Conservation (phyloP, 2,888 invertebrate genomes). For the Pteria penguin region DNA sequence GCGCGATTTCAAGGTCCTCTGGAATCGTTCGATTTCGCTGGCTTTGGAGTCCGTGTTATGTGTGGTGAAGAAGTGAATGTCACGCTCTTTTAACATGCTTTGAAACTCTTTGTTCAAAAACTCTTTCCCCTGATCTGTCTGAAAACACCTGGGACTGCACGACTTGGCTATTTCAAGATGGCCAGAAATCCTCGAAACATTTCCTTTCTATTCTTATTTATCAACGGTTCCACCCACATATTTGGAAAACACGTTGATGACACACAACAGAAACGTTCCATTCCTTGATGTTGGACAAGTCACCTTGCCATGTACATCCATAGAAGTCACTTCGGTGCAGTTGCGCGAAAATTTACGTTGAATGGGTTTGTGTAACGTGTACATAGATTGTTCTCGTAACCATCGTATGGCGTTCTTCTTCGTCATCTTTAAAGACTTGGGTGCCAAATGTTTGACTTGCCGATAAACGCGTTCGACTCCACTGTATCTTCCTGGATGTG, state of each 20-base stretch:
- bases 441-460: no score
- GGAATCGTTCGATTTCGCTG: conserved; percentile 67
- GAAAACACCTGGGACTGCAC: conserved; percentile 45
- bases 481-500: no score
- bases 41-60: conserved; percentile 68
- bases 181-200: conserved; percentile 48
- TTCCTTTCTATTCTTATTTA: conserved; percentile 52
- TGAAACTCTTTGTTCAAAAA: no score
- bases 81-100: conserved; percentile 45
- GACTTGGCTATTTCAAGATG: conserved; percentile 30
- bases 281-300: conserved; percentile 29
- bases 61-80: conserved; percentile 60
- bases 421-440: no score
- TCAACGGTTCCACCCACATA: conserved; percentile 59
- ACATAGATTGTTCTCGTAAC: no score
- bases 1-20: no score
- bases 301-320: conserved; percentile 62
- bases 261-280: conserved; percentile 60
- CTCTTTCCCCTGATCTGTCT: conserved; percentile 58
- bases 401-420: no score
- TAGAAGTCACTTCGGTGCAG: conserved; percentile 45
- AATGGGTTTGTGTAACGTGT: conserved; percentile 50
- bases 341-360: conserved; percentile 33
- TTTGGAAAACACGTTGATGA: no score
- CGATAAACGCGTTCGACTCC: no score